Evolutionary conservation across 2,797 vertebrate genomes (phyloP).

Genomic region (Sebastes kiyomatsui): DNA sequence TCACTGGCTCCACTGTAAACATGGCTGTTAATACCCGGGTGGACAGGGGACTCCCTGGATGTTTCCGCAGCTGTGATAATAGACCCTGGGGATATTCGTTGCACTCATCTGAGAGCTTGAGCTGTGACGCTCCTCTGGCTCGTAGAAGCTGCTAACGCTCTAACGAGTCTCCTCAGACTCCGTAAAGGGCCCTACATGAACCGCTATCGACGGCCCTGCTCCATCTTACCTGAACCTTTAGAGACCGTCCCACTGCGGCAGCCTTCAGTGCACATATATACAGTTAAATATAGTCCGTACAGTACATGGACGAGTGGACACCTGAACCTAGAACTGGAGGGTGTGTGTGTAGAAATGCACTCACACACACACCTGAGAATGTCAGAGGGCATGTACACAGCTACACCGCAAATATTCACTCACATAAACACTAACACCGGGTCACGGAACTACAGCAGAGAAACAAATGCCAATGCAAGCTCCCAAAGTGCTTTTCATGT

Average conservation of each 20-base stretch:
- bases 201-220: neutral
- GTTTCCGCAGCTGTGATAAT: neutral
- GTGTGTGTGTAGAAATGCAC: neutral
- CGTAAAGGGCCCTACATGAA: neutral
- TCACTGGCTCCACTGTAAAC: conserved; percentile 8
- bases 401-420: neutral
- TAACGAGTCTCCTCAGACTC: conserved; percentile 46
- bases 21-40: neutral
- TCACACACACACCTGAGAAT: neutral
- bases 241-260: conserved; percentile 12
- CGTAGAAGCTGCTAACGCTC: neutral
- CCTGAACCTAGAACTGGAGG: neutral
- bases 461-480: neutral
- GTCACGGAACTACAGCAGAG: neutral
- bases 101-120: neutral
- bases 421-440: neutral
- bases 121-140: neutral
- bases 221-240: conserved; percentile 20
- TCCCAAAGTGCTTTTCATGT: neutral
- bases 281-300: conserved; percentile 12
- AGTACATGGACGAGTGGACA: neutral
- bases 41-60: neutral
- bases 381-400: conserved; percentile 5
- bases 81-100: neutral
- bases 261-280: conserved; percentile 5